phyloP scores from a whole-genome alignment of 2,888 invertebrate species.

The Lithophane socia region DNA sequence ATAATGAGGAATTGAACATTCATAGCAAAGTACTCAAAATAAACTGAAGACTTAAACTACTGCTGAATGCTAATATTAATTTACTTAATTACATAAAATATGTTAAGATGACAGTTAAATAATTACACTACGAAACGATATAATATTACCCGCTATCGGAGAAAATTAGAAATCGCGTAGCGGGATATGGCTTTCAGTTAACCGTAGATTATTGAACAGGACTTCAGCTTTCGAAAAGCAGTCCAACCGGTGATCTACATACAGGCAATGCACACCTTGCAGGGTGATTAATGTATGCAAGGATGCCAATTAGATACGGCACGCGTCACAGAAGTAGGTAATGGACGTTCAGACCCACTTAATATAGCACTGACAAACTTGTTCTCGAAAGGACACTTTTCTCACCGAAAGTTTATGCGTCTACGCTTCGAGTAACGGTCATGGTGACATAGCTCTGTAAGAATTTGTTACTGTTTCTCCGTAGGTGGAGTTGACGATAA shows the following conservation, averaged over 20 bases:
- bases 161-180: conserved; percentile 81
- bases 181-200: conserved; percentile 82
- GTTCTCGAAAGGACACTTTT: conserved; percentile 79
- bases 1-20: conserved; percentile 14
- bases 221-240: conserved; percentile 82
- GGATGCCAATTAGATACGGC: conserved; percentile 86
- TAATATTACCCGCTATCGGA: conserved; percentile 65
- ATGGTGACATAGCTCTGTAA: conserved; percentile 78
- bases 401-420: conserved; percentile 68
- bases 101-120: conserved; percentile 69
- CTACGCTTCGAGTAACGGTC: conserved; percentile 78
- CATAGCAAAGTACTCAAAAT: conserved; percentile 8
- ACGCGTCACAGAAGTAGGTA: conserved; percentile 72
- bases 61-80: conserved; percentile 22
- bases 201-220: conserved; percentile 80
- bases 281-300: conserved; percentile 82
- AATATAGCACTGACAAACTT: conserved; percentile 73
- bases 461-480: conserved; percentile 77
- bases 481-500: conserved; percentile 77
- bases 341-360: conserved; percentile 72
- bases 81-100: conserved; percentile 53
- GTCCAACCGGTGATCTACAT: conserved; percentile 77
- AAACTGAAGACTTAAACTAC: conserved; percentile 6
- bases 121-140: conserved; percentile 63
- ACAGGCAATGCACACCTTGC: conserved; percentile 72